These are phyloP conservation scores for Drosophila baimaii DNA, from an alignment of 1,140 invertebrate species.

Conservation along the genomic window DNA sequence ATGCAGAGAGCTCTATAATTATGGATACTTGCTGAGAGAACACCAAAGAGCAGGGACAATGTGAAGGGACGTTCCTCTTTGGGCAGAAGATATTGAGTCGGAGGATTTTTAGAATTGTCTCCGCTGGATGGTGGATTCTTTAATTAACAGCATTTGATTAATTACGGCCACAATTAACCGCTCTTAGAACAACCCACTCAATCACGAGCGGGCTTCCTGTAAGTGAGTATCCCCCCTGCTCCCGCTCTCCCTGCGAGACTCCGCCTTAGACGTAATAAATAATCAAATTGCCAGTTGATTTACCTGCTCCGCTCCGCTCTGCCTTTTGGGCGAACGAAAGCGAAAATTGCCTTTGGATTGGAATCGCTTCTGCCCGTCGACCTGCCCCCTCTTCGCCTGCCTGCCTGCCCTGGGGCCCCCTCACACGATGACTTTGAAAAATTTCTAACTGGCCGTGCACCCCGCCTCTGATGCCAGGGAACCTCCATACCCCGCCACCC, in stretches of 20 bases:
- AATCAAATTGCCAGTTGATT: slow-evolving; percentile 78
- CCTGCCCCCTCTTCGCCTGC: slow-evolving; percentile 1
- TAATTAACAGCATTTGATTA: slow-evolving; percentile 79
- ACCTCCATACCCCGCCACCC: slow-evolving; percentile 1
- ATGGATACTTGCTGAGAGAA: slow-evolving; percentile 15
- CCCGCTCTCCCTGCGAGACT: slow-evolving; percentile 11
- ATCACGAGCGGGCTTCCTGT: slow-evolving; percentile 60
- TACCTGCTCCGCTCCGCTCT: slow-evolving; percentile 32
- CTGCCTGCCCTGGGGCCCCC: slow-evolving; percentile 50
- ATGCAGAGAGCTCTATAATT: slow-evolving; percentile 43
- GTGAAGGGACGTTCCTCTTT: neutral
- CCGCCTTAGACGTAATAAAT: slow-evolving; percentile 68
- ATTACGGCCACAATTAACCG: slow-evolving; percentile 63
- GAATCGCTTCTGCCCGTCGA: slow-evolving; percentile 35
- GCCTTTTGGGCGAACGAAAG: slow-evolving; percentile 71
- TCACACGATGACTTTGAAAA: slow-evolving; percentile 76
- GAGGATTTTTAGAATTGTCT: slow-evolving; percentile 25
- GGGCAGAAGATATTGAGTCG: no score
- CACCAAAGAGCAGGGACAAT: slow-evolving; percentile 1
- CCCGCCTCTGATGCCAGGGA: neutral
- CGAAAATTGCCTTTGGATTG: slow-evolving; percentile 73
- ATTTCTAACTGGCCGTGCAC: slow-evolving; percentile 65
- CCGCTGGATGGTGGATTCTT: slow-evolving; percentile 20
- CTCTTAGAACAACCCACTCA: slow-evolving; percentile 65
- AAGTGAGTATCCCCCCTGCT: slow-evolving; percentile 20